phyloP scores from a whole-genome alignment of 2,113 vertebrate genomes.

The Tetrax tetrax region DNA sequence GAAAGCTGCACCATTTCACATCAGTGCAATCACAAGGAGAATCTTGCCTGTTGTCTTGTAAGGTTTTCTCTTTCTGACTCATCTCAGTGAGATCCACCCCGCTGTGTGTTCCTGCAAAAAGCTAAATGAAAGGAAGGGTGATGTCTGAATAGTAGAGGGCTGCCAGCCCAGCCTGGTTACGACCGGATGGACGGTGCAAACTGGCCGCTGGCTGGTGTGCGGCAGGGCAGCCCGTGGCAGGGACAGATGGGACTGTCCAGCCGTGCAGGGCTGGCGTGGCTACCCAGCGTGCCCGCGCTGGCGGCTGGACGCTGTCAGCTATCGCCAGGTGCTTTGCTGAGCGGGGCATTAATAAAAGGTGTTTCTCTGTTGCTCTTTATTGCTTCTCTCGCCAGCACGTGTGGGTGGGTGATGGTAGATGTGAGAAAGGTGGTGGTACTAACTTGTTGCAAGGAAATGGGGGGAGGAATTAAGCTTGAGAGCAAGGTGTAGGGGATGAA shows the following conservation, averaged over 20 bases:
- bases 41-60: background rate
- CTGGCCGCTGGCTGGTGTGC: background rate
- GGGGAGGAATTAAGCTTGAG: background rate
- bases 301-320: background rate
- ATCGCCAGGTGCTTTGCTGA: fast-evolving
- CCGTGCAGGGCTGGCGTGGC: fast-evolving
- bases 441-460: background rate
- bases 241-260: background rate
- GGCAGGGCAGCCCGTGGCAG: fast-evolving
- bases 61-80: background rate
- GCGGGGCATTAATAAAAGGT: background rate
- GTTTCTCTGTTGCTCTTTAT: background rate
- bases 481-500: background rate
- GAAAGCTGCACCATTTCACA: background rate
- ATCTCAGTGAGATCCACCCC: background rate
- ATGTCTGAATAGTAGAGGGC: background rate
- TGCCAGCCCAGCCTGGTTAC: background rate
- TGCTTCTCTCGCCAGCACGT: background rate
- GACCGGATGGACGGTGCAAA: background rate
- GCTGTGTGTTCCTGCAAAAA: background rate
- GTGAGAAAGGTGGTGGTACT: background rate
- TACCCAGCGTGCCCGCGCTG: fast-evolving
- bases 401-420: fast-evolving
- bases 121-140: background rate
- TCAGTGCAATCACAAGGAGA: background rate